A percentile compares a stretch with the other conserved stretches of the same genome.
Evolutionary conservation across 2,797 vertebrate genomes (phyloP).

Genomic region (Alfaro cultratus): DNA sequence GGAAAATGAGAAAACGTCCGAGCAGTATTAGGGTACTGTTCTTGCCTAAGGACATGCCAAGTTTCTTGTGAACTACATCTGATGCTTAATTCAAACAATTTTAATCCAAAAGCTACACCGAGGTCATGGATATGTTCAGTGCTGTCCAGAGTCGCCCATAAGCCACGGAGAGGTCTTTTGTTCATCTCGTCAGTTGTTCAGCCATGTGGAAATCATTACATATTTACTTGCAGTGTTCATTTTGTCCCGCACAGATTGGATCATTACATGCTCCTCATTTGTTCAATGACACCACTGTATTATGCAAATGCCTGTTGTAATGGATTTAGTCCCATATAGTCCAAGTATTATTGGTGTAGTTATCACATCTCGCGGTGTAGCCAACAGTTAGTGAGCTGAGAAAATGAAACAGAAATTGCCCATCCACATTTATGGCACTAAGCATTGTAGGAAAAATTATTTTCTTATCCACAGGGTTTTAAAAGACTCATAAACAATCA

Average conservation of each 20-base stretch:
- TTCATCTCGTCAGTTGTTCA: conserved; percentile 63
- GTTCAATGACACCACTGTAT: conserved; percentile 67
- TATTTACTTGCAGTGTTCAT: conserved; percentile 68
- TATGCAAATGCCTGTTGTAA: conserved; percentile 77
- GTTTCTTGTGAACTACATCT: conserved; percentile 45
- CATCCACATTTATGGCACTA: conserved; percentile 62
- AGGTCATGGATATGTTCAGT: conserved; percentile 44
- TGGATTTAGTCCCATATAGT: conserved; percentile 70
- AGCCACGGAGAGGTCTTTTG: conserved; percentile 51
- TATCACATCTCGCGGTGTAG: conserved; percentile 69
- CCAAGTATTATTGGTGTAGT: conserved; percentile 70
- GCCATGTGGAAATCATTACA: conserved; percentile 73
- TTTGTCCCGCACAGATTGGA: conserved; percentile 72
- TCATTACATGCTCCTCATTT: conserved; percentile 77
- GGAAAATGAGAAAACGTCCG: background rate
- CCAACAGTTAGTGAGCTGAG: conserved; percentile 80
- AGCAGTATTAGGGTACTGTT: background rate
- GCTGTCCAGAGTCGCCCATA: conserved; percentile 54
- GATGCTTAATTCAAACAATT: conserved; percentile 28
- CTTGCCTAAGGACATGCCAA: conserved; percentile 23
- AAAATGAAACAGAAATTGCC: conserved; percentile 76
- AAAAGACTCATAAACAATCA: conserved; percentile 68
- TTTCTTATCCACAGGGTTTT: conserved; percentile 66
- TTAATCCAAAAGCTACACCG: conserved; percentile 13
- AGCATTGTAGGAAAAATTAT: conserved; percentile 55